Base-by-base conservation (phyloP, 1,140 invertebrate species). In the Listronotus oregonensis region DNA sequence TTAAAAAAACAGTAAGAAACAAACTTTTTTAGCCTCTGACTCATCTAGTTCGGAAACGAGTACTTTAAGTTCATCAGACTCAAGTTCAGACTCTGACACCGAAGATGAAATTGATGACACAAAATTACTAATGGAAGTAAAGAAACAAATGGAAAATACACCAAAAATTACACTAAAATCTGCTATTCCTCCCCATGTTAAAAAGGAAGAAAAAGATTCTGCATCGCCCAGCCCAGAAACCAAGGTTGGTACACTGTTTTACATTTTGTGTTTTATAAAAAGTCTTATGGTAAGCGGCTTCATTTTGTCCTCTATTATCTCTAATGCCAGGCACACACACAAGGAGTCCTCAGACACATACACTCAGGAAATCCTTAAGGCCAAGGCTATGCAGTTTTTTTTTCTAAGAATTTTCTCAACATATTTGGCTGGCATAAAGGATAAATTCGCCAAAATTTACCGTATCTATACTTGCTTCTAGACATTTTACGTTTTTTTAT, bases 81-180 rank as follows among this genome's bases (percentile, higher is more conserved):
- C 81, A 14, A 79, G 84, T 52, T 82, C 86, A 67, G 81, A 86
- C 10, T 73, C 77, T 9, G 81, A 82, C 5, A 82, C 80, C 34
- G 83, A 83, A 34, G 76, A 80, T 17, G 78, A 78, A 21, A 60
- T 75, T 8, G 75, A 78, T 51, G 78, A 79, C 50, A 64, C 71
- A 0, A 71, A 68, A 58, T 51, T 79, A 37, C 67, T 79, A 51
- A 43, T 72, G 43, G 70, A 75, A 59, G 74, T 79, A 17, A 51
- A 70, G 31, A 75, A 72, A 42, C 65, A 72, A 47, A 71, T 78
- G 68, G 75, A 75, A 17, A 65, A 65, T 64, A 42, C 70, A n/a
- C 21, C 64, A 14, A 68, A 71, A 47, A 6, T 21, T 18, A 15
- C 7, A 5, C 5, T 52, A n/a, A 69, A 66, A 52, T 56, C 60